Evolutionary conservation across 2,888 invertebrate genomes (phyloP).

Genomic region (Pollenia griseotomentosa): DNA sequence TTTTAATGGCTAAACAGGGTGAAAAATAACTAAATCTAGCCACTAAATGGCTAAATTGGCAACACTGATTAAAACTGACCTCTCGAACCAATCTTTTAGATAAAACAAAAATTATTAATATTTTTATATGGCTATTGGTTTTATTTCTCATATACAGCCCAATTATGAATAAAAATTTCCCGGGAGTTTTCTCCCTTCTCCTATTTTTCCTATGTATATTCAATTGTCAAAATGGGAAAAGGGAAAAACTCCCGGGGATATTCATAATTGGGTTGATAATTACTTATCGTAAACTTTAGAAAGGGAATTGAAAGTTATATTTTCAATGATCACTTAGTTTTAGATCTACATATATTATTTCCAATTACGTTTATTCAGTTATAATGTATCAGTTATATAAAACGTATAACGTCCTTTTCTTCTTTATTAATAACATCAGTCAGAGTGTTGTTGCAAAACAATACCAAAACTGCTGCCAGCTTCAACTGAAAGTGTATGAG

Average conservation of each 20-base stretch:
- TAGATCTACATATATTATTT: conserved; percentile 28
- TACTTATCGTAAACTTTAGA: conserved; percentile 28
- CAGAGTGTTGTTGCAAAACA: conserved; percentile 53
- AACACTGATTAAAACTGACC: too few species aligned
- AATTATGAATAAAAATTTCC: too few species aligned
- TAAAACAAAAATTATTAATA: too few species aligned
- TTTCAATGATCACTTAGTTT: conserved; percentile 24
- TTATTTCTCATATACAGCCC: conserved; percentile 16
- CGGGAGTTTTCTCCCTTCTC: too few species aligned
- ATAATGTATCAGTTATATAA: conserved; percentile 27
- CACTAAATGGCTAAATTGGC: too few species aligned
- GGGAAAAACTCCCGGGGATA: too few species aligned
- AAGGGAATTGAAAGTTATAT: not conserved
- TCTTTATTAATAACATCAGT: conserved; percentile 63
- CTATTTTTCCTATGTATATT: too few species aligned
- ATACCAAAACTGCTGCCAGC: conserved; percentile 46
- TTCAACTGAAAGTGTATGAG: conserved; percentile 29
- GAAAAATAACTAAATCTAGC: too few species aligned
- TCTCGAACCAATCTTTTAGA: too few species aligned
- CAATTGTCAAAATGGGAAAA: too few species aligned
- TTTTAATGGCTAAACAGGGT: too few species aligned
- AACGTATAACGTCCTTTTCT: conserved; percentile 37
- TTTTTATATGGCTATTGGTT: conserved; percentile 28
- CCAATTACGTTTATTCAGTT: conserved; percentile 40
- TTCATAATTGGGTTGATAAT: too few species aligned